These are phyloP conservation scores for Forpus xanthops DNA, from an alignment of 2,797 vertebrate species.

Conservation along the genomic window DNA sequence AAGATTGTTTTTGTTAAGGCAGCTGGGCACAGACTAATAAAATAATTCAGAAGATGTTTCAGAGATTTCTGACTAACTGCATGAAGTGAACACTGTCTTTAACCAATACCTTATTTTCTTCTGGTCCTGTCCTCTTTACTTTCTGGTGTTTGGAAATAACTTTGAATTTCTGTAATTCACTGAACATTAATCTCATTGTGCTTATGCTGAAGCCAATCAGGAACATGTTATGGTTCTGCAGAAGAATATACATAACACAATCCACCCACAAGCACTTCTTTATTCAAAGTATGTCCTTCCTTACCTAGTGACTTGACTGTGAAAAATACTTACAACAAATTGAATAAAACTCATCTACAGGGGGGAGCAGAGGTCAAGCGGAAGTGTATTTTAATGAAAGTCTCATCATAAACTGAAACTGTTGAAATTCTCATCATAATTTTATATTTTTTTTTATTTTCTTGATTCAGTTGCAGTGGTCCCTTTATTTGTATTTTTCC, in stretches of 20 bases:
- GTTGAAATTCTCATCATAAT: background rate
- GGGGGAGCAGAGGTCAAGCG: background rate
- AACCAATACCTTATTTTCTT: background rate
- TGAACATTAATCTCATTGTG: background rate
- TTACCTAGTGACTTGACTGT: background rate
- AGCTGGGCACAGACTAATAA: background rate
- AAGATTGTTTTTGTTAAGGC: background rate
- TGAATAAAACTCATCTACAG: background rate
- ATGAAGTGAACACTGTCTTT: background rate
- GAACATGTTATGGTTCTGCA: background rate
- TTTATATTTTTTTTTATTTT: background rate
- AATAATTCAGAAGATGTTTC: background rate
- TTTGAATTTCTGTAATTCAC: background rate
- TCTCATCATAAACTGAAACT: background rate
- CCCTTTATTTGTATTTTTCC: background rate
- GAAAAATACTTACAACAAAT: background rate
- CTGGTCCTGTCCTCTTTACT: background rate
- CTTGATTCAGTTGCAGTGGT: background rate
- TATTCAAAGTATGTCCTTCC: background rate
- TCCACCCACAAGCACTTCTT: background rate
- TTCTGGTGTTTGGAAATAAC: background rate
- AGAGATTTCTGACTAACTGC: background rate
- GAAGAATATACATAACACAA: background rate
- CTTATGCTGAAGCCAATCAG: background rate
- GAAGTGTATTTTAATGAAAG: background rate